Conservation (phyloP, 2,113 vertebrate genomes). For the Trachemys scripta region DNA sequence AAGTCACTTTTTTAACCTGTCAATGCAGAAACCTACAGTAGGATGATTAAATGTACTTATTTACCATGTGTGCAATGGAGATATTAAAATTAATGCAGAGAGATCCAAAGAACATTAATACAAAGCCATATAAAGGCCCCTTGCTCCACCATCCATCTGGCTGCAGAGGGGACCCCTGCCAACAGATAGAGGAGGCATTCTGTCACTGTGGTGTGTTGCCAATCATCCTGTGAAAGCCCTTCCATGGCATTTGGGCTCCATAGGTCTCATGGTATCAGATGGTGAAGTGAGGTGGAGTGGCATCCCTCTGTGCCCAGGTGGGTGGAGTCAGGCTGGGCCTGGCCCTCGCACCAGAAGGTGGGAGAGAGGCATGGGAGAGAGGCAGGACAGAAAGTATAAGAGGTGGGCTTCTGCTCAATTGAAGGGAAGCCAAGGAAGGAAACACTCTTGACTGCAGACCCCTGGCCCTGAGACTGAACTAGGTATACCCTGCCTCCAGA, state of each 20-base stretch:
- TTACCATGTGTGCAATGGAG: not conserved
- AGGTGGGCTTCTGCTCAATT: too few relatives aligned
- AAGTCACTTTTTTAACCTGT: not conserved
- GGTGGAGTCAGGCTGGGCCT: too few relatives aligned
- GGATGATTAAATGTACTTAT: not conserved
- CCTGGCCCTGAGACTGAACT: too few relatives aligned
- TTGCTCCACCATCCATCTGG: not conserved
- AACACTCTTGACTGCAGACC: too few relatives aligned
- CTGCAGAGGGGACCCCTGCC: not conserved
- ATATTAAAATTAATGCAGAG: not conserved
- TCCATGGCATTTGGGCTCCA: not conserved
- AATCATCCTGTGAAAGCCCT: constrained; percentile 9
- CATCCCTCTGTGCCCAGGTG: too few relatives aligned
- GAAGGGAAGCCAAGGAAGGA: too few relatives aligned
- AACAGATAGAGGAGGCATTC: not conserved
- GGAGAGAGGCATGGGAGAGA: too few relatives aligned
- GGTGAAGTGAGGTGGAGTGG: too few relatives aligned
- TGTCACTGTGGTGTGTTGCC: not conserved
- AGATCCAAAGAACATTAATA: not conserved
- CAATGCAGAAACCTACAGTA: not conserved
- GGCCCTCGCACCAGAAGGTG: too few relatives aligned
- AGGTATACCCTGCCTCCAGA: too few relatives aligned
- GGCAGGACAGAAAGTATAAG: too few relatives aligned
- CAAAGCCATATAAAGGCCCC: not conserved
- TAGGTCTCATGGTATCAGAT: not conserved